Conservation (phyloP, 2,113 vertebrate species). For the Puffinus mauretanicus region DNA sequence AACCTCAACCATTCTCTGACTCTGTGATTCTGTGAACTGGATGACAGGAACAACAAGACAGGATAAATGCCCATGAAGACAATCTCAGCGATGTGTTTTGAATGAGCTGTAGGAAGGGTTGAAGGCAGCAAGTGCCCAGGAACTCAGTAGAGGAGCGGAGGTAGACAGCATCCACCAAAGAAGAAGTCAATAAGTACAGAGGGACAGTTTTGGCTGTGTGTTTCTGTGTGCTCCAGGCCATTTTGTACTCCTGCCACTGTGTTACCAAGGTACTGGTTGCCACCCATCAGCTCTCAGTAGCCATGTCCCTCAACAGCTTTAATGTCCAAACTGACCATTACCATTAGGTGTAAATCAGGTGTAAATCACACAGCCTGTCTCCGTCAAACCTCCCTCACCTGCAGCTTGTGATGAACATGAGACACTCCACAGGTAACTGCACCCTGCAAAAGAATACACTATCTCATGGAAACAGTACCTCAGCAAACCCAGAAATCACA, state of each 20-base stretch:
- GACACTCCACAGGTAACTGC: neutral
- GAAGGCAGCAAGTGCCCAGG: neutral
- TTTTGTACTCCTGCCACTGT: neutral
- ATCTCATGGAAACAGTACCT: neutral
- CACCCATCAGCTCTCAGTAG: neutral
- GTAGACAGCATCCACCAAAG: neutral
- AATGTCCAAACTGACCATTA: neutral
- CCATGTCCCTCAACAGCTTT: neutral
- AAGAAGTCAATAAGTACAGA: neutral
- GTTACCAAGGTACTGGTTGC: neutral
- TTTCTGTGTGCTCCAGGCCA: neutral
- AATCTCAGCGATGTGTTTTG: neutral
- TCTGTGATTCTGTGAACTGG: neutral
- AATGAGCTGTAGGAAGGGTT: neutral
- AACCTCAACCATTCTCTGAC: neutral
- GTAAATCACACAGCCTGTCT: neutral
- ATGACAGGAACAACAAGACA: neutral
- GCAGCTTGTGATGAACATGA: neutral
- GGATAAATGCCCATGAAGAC: neutral
- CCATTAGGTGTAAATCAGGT: neutral
- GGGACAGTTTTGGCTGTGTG: neutral
- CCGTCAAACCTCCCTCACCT: neutral
- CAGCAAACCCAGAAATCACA: neutral
- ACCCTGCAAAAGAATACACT: neutral
- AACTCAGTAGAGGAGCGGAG: neutral